phyloP scores from a whole-genome alignment of 2,797 vertebrate genomes.

The Fratercula arctica region DNA sequence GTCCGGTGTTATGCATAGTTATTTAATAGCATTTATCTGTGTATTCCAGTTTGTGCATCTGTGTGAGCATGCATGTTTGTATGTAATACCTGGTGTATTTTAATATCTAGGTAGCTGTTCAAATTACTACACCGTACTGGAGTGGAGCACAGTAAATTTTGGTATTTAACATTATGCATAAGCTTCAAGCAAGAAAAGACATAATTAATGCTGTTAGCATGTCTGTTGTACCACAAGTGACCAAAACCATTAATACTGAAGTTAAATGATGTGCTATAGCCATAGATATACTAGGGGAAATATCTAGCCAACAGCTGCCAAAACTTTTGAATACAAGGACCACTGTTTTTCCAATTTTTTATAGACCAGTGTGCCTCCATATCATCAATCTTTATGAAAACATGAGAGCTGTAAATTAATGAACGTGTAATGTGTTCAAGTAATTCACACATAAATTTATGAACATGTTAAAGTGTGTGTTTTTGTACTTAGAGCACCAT shows the following conservation, averaged over 20 bases:
- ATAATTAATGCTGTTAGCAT: background rate
- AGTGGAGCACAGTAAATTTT: background rate
- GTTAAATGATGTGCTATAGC: background rate
- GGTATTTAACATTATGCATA: background rate
- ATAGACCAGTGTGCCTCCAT: background rate
- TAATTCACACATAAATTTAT: background rate
- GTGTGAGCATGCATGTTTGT: background rate
- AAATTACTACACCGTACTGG: background rate
- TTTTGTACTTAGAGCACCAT: slow-evolving; percentile 68
- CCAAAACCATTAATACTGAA: background rate
- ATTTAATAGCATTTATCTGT: background rate
- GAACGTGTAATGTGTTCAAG: background rate
- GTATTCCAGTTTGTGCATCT: background rate
- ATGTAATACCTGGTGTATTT: background rate
- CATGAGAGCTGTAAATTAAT: background rate
- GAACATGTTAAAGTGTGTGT: background rate
- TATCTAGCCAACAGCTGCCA: background rate
- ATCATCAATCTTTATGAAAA: background rate
- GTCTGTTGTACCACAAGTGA: background rate
- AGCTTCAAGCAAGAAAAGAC: background rate
- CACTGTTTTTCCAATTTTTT: background rate
- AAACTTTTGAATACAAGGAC: background rate
- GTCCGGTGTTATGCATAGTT: background rate
- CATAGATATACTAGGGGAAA: background rate
- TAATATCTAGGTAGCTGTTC: background rate